A percentile compares a stretch with the other conserved stretches of the same genome.
Evolutionary conservation across 2,113 vertebrate genomes (phyloP).

Genomic region (Geococcyx californianus): DNA sequence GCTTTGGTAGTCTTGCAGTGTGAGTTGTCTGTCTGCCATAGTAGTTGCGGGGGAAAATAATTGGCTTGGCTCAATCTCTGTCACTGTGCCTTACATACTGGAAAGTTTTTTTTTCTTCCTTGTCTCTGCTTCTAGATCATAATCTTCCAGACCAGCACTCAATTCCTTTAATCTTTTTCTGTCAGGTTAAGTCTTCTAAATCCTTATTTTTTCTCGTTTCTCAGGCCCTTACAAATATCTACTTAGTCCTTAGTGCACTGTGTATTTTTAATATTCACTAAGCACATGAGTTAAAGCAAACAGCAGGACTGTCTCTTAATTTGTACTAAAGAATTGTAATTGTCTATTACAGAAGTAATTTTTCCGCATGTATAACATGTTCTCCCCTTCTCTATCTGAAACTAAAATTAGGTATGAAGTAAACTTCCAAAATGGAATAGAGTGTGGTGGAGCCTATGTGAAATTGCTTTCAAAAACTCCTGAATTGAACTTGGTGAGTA

Average conservation of each 20-base stretch:
- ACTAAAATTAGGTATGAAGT: constrained; percentile 91
- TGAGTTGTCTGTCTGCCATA: not conserved
- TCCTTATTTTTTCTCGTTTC: not conserved
- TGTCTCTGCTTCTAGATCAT: not conserved
- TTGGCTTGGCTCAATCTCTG: not conserved
- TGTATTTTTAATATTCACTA: not conserved
- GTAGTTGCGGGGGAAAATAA: not conserved
- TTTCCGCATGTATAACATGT: not conserved
- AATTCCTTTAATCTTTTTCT: not conserved
- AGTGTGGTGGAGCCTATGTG: constrained; percentile 96
- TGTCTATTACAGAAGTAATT: not conserved
- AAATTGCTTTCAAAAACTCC: constrained; percentile 91
- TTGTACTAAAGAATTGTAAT: not conserved
- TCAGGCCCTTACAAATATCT: not conserved
- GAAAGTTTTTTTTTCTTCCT: not conserved
- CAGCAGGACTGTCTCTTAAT: not conserved
- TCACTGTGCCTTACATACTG: not conserved
- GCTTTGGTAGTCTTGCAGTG: not conserved
- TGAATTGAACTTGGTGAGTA: constrained; percentile 90
- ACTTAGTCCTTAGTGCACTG: not conserved
- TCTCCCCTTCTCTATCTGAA: constrained; percentile 28
- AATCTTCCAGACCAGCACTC: not conserved
- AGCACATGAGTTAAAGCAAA: not conserved
- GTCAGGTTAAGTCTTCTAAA: not conserved
- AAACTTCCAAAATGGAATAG: constrained; percentile 96